Evolutionary conservation across 2,888 invertebrate genomes (phyloP), one percentile per base, ranked within the genome.

Genomic region (Eupithecia tripunctaria): DNA sequence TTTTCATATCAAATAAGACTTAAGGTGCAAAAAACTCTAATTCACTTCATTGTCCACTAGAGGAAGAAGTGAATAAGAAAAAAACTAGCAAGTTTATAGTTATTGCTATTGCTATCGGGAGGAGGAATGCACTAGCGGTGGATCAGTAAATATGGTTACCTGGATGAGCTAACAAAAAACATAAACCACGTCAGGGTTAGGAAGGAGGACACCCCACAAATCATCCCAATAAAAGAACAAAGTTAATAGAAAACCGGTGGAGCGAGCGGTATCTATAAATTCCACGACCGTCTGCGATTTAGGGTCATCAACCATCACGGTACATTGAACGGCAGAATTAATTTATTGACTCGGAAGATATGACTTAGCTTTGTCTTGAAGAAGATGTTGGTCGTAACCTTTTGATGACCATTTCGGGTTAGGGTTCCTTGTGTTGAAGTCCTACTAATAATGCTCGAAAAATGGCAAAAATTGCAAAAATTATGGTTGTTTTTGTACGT

Each of bases 321-420:
- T 82, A 86, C 87, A 87, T 86, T 88, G 86, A 77, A 68, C 82
- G 68, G 80, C 73, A 68, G 82, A 82, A 85, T 85, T 85, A 86
- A 86, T 86, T 85, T 86, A 85, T 84, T 79, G 82, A 77, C 77
- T 79, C 71, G 82, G 82, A 83, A 85, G 83, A 84, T 82, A 84
- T 75, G 80, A 70, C 67, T 71, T 76, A 68, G 77, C 75, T 81
- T 82, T 78, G 79, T 82, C 79, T 79, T 74, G 79, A 77, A 66
- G 68, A 74, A 72, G 64, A 70, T 74, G 69, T 68, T 41, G 38
- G 27, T 67, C 62, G 56, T 63, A 69, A 32, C 51, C 36, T 38
- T 38, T 38, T 25, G 21, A 56, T 56, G 56, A 56, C 56, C 56
- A 25, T 56, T 56, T 56, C 25, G 56, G 25, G 25, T 56, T 25